These are phyloP conservation scores for Pteromalus puparum DNA, from an alignment of 1,140 invertebrate genomes.

Conservation along the genomic window DNA sequence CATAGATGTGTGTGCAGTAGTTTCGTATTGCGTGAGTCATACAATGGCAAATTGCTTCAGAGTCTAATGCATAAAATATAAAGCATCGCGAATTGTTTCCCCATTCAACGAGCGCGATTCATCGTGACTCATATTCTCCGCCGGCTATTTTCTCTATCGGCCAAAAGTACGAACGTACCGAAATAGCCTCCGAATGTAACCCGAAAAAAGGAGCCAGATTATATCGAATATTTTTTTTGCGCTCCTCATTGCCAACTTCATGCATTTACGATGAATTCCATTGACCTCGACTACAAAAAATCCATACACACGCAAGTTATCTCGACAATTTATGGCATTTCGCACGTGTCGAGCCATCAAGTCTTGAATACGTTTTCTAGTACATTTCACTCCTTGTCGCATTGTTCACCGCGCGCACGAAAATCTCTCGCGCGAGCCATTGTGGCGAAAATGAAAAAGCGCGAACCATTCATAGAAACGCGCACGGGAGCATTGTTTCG, in stretches of 20 bases:
- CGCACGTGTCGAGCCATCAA: background rate
- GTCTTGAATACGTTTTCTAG: constrained; percentile 1
- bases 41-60: constrained; percentile 25
- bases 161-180: background rate
- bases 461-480: constrained; percentile 10
- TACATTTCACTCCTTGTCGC: background rate
- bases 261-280: background rate
- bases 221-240: background rate
- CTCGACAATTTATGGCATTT: background rate
- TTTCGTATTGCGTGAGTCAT: background rate
- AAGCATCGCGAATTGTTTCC: constrained; percentile 27
- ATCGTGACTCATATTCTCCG: background rate
- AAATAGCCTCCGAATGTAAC: background rate
- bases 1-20: background rate
- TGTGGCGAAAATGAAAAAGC: constrained; percentile 19
- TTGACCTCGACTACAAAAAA: background rate
- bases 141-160: background rate
- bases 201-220: background rate
- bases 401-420: constrained; percentile 4
- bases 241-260: background rate
- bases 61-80: constrained; percentile 40
- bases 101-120: constrained; percentile 9
- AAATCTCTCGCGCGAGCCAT: constrained; percentile 1
- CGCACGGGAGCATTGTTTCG: background rate
- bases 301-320: background rate